Conservation (phyloP, 2,888 invertebrate genomes). For the Caenorhabditis doughertyi region DNA sequence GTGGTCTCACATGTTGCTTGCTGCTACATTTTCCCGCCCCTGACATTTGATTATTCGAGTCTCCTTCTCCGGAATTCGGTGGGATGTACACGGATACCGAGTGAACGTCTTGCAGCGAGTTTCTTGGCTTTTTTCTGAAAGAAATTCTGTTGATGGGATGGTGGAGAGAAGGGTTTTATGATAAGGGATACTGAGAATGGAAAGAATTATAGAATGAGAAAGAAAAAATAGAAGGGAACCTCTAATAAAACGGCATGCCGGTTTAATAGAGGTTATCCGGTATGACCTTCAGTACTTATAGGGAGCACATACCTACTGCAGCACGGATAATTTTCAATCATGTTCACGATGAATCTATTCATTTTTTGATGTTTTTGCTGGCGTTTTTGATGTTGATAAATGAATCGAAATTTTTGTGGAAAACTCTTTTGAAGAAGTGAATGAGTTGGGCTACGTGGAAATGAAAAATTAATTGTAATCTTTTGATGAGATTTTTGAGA, state of each 20-base stretch:
- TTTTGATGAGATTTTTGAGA: no score
- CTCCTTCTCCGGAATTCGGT: neutral
- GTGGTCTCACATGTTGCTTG: constrained; percentile 34
- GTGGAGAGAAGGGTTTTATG: neutral
- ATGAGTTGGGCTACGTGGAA: no score
- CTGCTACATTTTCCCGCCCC: constrained; percentile 43
- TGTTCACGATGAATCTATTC: constrained; percentile 31
- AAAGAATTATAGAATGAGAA: neutral
- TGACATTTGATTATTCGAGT: constrained; percentile 20
- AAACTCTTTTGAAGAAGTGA: neutral
- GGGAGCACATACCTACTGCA: constrained; percentile 28
- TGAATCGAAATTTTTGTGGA: neutral
- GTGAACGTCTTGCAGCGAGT: neutral
- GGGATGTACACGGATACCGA: neutral
- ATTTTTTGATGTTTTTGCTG: no score
- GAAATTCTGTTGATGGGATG: neutral
- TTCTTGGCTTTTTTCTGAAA: constrained; percentile 31
- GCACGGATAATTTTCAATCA: constrained; percentile 27
- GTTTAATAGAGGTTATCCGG: no score
- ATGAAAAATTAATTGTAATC: no score
- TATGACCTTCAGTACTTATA: no score
- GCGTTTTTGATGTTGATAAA: no score
- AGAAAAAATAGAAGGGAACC: no score
- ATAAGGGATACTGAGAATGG: constrained; percentile 8
- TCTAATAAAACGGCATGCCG: no score